Conservation (phyloP, 2,888 invertebrate genomes). For the Troilus luridus region DNA sequence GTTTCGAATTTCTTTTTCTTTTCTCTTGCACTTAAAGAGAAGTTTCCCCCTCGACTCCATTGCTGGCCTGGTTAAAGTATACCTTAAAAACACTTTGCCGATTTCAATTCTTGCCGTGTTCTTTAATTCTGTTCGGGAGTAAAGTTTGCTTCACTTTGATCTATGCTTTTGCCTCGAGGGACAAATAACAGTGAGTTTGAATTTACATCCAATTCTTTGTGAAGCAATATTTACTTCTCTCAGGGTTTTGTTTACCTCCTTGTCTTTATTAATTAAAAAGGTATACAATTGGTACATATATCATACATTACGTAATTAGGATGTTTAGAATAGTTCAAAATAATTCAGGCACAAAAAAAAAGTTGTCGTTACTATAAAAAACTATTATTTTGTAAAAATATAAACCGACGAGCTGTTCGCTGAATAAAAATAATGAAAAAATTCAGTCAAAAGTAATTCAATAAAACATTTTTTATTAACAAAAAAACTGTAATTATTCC, state of each 20-base stretch:
- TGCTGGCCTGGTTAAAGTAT: not conserved
- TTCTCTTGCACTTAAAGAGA: not conserved
- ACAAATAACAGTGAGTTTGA: not conserved
- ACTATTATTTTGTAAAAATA: too few relatives aligned
- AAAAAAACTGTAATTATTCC: too few relatives aligned
- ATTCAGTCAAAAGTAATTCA: too few relatives aligned
- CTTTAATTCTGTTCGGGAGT: not conserved
- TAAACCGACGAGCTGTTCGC: too few relatives aligned
- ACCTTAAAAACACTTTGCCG: slow-evolving; percentile 7
- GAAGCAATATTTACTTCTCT: not conserved
- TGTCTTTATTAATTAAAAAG: not conserved
- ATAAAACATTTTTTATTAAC: too few relatives aligned
- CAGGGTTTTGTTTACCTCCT: not conserved
- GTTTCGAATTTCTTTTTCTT: not conserved
- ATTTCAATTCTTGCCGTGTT: not conserved
- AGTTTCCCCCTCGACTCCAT: not conserved
- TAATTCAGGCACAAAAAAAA: too few relatives aligned
- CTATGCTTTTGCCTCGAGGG: not conserved
- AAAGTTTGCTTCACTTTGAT: slow-evolving; percentile 10
- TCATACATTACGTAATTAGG: too few relatives aligned
- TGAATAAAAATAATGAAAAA: too few relatives aligned
- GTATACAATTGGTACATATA: too few relatives aligned
- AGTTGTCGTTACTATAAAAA: too few relatives aligned
- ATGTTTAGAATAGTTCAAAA: too few relatives aligned
- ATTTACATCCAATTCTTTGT: slow-evolving; percentile 14